A percentile compares a stretch with the other conserved stretches of the same genome.
These are phyloP conservation scores for Knipowitschia caucasica DNA, from an alignment of 2,797 vertebrate genomes.

Conservation along the genomic window DNA sequence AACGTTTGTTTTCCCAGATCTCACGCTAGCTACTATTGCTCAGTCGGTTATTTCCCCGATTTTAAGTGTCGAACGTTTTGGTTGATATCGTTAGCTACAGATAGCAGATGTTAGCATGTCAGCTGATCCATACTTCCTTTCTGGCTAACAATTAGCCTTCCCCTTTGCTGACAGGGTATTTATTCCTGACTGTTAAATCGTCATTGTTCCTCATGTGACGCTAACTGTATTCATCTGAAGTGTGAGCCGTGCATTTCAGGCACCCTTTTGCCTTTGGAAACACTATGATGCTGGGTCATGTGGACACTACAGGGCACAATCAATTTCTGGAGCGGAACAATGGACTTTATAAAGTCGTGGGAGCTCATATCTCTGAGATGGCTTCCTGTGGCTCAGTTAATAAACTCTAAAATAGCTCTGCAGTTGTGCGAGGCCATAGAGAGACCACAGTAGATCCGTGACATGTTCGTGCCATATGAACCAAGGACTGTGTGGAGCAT, in stretches of 20 bases:
- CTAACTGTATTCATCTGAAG: not conserved
- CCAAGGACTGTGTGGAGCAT: too few species aligned
- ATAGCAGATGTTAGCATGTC: constrained; percentile 39
- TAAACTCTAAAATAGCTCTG: too few species aligned
- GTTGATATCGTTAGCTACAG: constrained; percentile 16
- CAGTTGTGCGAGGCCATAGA: too few species aligned
- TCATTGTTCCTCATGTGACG: not conserved
- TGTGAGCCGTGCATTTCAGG: not conserved
- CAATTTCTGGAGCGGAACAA: too few species aligned
- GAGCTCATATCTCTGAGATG: too few species aligned
- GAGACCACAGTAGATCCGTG: too few species aligned
- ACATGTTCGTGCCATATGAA: too few species aligned
- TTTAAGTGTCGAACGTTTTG: constrained; percentile 11
- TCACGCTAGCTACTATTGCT: not conserved
- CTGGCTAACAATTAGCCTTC: constrained; percentile 26
- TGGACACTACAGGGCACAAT: too few species aligned
- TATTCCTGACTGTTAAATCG: not conserved
- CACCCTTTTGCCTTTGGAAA: too few species aligned
- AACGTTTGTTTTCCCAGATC: not conserved
- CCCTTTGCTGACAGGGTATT: constrained; percentile 26
- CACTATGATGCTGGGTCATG: too few species aligned
- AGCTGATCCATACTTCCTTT: constrained; percentile 53
- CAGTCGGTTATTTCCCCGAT: not conserved
- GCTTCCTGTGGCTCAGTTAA: too few species aligned
- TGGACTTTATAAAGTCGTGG: too few species aligned